These are phyloP conservation scores for Desoria tigrina DNA, from an alignment of 2,888 invertebrate genomes.

Conservation along the genomic window DNA sequence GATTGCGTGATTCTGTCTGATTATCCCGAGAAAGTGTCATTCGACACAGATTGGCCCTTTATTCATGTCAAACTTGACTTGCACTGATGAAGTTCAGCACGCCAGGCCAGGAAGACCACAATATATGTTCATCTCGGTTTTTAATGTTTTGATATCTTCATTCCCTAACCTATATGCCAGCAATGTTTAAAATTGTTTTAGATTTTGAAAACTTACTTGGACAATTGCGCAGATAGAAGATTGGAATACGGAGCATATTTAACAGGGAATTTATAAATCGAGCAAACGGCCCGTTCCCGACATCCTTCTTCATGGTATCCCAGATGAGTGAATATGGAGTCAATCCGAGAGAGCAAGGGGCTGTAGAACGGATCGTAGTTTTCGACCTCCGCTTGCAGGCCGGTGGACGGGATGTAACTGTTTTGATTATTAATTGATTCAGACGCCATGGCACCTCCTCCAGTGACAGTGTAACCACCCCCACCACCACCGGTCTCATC, in stretches of 20 bases:
- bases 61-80: too few species aligned
- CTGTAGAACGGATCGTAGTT: constrained; percentile 84
- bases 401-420: constrained; percentile 48
- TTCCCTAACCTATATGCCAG: too few species aligned
- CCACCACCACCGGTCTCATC: constrained; percentile 17
- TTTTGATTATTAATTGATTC: constrained; percentile 24
- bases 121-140: too few species aligned
- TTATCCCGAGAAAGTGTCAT: too few species aligned
- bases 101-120: too few species aligned
- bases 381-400: constrained; percentile 51
- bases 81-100: too few species aligned
- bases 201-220: constrained; percentile 68
- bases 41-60: too few species aligned
- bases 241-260: constrained; percentile 84
- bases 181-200: too few species aligned
- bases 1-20: too few species aligned
- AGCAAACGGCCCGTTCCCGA: constrained; percentile 76
- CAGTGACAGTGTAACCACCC: neutral
- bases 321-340: constrained; percentile 70
- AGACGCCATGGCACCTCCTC: constrained; percentile 12
- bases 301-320: constrained; percentile 73
- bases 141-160: too few species aligned
- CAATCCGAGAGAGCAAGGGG: constrained; percentile 74
- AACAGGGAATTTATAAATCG: constrained; percentile 79
- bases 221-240: constrained; percentile 79